phyloP scores from a whole-genome alignment of 2,797 vertebrate genomes.

The Scyliorhinus canicula region DNA sequence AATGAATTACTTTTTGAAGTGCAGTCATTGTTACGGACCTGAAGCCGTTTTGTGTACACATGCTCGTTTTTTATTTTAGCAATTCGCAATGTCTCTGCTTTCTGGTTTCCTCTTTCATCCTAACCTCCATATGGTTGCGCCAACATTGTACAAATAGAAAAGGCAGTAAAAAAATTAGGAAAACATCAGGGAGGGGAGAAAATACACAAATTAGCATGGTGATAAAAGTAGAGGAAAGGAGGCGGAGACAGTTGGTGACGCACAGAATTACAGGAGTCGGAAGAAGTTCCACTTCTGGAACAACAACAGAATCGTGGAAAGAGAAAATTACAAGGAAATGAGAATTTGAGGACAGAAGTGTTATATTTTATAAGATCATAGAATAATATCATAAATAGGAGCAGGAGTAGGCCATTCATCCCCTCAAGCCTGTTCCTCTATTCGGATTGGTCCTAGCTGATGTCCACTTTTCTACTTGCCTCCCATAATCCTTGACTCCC shows the following conservation, averaged over 20 bases:
- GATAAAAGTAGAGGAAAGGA: neutral
- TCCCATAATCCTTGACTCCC: too few relatives aligned
- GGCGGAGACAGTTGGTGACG: neutral
- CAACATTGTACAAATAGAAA: neutral
- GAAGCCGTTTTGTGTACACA: neutral
- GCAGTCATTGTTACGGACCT: neutral
- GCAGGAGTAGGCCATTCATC: neutral
- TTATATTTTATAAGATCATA: neutral
- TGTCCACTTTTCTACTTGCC: too few relatives aligned
- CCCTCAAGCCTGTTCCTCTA: too few relatives aligned
- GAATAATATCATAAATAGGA: neutral
- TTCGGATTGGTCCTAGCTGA: too few relatives aligned
- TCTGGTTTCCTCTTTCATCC: neutral
- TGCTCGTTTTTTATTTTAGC: neutral
- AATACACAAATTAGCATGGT: neutral
- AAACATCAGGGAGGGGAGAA: neutral
- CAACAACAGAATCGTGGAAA: neutral
- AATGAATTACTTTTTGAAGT: neutral
- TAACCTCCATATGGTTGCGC: neutral
- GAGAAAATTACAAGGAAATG: neutral
- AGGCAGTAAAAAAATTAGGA: neutral
- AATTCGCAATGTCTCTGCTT: neutral
- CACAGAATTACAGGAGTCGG: neutral
- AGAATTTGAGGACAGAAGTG: neutral
- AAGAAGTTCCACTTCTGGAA: neutral